phyloP scores from a whole-genome alignment of 2,888 invertebrate genomes.

The Chesias legatella region DNA sequence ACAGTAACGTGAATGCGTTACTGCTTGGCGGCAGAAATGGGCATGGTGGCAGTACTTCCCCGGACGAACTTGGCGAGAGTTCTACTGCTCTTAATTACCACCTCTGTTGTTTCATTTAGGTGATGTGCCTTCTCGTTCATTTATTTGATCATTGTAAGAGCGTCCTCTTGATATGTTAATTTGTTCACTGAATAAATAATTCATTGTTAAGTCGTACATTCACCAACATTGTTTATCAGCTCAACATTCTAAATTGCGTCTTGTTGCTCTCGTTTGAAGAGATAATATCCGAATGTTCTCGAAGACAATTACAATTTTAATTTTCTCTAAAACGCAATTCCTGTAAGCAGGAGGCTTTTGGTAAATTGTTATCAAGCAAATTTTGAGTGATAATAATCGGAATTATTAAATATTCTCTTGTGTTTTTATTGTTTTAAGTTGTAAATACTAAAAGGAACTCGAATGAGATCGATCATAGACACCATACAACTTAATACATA shows the following conservation, averaged over 20 bases:
- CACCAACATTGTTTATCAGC: conserved; percentile 53
- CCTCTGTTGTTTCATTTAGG: too few species aligned
- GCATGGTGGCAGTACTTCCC: too few species aligned
- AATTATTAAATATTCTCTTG: too few species aligned
- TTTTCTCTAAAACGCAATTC: conserved; percentile 23
- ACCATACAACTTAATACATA: too few species aligned
- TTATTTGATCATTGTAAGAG: conserved; percentile 8
- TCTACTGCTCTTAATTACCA: too few species aligned
- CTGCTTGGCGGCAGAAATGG: too few species aligned
- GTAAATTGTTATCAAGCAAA: conserved; percentile 30
- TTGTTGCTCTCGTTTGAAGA: conserved; percentile 33
- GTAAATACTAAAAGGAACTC: too few species aligned
- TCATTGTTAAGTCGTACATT: conserved; percentile 71
- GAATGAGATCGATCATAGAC: too few species aligned
- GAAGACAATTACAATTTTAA: conserved; percentile 7
- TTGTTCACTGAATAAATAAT: conserved; percentile 75
- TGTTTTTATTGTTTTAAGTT: too few species aligned
- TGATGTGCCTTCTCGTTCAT: conserved; percentile 21
- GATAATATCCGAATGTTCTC: conserved; percentile 30
- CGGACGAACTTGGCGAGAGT: too few species aligned
- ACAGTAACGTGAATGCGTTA: too few species aligned
- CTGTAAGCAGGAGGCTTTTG: conserved; percentile 35
- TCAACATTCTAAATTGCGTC: conserved; percentile 27
- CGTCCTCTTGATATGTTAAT: conserved; percentile 74
- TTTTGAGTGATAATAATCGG: background rate